Conservation (phyloP, 2,113 vertebrate species). For the Acinonyx jubatus region DNA sequence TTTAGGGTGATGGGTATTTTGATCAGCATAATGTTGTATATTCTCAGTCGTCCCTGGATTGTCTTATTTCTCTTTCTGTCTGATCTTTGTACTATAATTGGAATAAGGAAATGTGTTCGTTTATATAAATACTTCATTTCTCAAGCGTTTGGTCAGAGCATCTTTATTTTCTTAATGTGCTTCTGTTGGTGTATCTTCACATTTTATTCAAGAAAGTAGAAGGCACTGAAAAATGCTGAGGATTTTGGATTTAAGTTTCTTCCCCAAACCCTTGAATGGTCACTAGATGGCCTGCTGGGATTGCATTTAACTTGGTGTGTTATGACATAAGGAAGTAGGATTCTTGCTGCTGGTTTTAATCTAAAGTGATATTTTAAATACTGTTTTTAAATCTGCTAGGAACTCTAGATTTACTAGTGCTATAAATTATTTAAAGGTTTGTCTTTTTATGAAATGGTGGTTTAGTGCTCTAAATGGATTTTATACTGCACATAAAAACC, state of each 20-base stretch:
- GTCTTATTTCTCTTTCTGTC: neutral
- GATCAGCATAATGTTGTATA: neutral
- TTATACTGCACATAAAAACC: slow-evolving; percentile 49
- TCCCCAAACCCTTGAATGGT: slow-evolving; percentile 43
- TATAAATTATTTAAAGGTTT: slow-evolving; percentile 74
- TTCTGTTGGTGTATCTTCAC: neutral
- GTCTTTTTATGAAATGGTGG: slow-evolving; percentile 58
- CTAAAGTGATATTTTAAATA: slow-evolving; percentile 75
- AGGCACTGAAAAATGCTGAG: neutral
- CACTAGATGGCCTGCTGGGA: slow-evolving; percentile 87
- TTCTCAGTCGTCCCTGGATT: neutral
- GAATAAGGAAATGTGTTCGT: neutral
- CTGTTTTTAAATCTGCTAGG: slow-evolving; percentile 68
- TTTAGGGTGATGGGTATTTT: neutral
- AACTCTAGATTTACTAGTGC: slow-evolving; percentile 70
- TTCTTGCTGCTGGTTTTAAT: slow-evolving; percentile 65
- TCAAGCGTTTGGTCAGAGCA: neutral
- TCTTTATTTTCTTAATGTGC: neutral
- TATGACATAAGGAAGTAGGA: slow-evolving; percentile 10
- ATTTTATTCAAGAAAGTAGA: neutral
- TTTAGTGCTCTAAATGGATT: slow-evolving; percentile 62
- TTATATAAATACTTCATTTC: neutral
- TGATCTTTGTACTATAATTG: neutral
- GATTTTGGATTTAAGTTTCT: neutral
- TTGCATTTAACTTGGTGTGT: slow-evolving; percentile 50